phyloP scores from a whole-genome alignment of 2,888 invertebrate genomes.

The Graphium colonna region DNA sequence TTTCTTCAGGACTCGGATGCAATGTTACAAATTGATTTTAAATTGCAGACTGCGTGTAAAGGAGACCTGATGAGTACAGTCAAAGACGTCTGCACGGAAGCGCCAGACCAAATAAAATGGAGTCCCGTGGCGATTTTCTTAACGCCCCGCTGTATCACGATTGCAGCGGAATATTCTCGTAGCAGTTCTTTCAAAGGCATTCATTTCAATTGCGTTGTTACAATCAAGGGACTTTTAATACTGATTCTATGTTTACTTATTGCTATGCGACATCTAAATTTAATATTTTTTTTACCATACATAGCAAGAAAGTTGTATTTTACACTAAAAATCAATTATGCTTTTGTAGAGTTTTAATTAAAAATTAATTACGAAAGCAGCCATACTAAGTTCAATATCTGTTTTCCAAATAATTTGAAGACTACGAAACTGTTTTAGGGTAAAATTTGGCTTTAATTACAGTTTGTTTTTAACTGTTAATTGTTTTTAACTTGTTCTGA shows the following conservation, averaged over 20 bases:
- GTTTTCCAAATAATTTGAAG: no score
- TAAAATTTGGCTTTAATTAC: no score
- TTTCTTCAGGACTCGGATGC: not conserved
- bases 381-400: no score
- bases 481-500: no score
- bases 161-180: not conserved
- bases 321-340: no score
- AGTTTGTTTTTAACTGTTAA: no score
- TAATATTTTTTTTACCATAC: no score
- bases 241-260: not conserved
- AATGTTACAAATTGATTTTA: conserved; percentile 7
- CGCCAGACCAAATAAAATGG: conserved; percentile 6
- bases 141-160: conserved; percentile 14
- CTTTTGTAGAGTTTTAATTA: no score
- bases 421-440: no score
- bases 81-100: conserved; percentile 8
- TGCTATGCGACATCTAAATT: no score
- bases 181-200: not conserved
- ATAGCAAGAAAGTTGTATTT: no score
- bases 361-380: no score
- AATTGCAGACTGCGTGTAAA: conserved; percentile 4
- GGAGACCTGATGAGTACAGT: not conserved
- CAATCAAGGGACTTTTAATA: not conserved
- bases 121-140: conserved; percentile 16
- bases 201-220: not conserved